Evolutionary conservation across 1,140 invertebrate species (phyloP).

Genomic region (Panonychus citri): DNA sequence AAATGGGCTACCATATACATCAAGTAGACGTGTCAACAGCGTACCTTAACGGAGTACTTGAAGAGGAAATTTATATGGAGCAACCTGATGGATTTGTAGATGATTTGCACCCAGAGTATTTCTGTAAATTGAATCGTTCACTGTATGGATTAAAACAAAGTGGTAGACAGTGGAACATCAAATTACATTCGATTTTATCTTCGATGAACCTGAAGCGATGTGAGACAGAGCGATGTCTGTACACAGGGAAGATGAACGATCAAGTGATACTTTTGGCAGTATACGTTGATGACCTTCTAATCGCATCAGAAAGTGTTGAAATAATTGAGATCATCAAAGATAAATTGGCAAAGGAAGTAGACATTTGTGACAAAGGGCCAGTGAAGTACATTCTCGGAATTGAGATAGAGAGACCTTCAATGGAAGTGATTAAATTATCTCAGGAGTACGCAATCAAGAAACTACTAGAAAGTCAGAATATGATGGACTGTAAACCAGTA

Average conservation of each 20-base stretch:
- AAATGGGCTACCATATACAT: background rate
- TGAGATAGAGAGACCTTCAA: background rate
- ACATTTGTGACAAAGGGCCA: no score
- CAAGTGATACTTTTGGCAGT: background rate
- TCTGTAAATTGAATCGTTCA: constrained; percentile 19
- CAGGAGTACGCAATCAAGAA: constrained; percentile 1
- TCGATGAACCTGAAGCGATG: no score
- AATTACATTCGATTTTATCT: constrained; percentile 10
- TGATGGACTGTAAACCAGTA: constrained; percentile 7
- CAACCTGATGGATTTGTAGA: constrained; percentile 4
- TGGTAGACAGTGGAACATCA: no score
- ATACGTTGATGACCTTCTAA: no score
- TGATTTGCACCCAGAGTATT: constrained; percentile 7
- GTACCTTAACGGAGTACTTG: constrained; percentile 1
- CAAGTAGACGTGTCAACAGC: no score
- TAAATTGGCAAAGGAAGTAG: no score
- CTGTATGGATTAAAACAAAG: constrained; percentile 27
- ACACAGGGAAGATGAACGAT: no score
- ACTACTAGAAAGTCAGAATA: constrained; percentile 10
- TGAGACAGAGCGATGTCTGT: no score
- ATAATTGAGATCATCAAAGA: no score
- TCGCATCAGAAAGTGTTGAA: no score
- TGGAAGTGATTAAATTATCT: constrained; percentile 4
- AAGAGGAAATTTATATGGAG: constrained; percentile 8
- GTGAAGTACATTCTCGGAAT: constrained; percentile 6